phyloP scores from a whole-genome alignment of 2,113 vertebrate species.

The Raphicerus campestris region DNA sequence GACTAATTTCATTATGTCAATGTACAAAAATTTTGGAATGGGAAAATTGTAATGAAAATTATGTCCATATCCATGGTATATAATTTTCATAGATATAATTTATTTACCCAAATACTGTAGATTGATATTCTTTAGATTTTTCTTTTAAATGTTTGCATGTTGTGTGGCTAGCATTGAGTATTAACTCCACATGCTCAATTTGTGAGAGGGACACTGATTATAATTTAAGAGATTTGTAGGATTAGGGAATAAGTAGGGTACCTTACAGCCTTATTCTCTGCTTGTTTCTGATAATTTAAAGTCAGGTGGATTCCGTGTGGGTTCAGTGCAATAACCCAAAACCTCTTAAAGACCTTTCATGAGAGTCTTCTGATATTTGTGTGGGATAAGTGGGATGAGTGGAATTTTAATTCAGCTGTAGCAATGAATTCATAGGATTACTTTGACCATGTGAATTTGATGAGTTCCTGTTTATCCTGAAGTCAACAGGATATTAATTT shows the following conservation, averaged over 20 bases:
- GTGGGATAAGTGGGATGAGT: neutral
- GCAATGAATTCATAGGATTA: neutral
- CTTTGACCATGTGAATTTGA: neutral
- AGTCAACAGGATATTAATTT: neutral
- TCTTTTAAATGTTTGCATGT: neutral
- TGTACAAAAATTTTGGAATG: neutral
- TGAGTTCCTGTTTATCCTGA: neutral
- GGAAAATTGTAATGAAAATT: constrained; percentile 14
- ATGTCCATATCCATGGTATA: neutral
- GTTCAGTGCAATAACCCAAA: neutral
- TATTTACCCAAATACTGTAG: neutral
- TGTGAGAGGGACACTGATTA: neutral
- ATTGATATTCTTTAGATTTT: constrained; percentile 30
- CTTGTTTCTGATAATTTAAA: constrained; percentile 5
- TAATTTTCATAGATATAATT: constrained; percentile 8
- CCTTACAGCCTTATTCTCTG: neutral
- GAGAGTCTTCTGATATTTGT: neutral
- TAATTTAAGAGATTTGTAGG: neutral
- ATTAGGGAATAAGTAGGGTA: neutral
- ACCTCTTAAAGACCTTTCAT: neutral
- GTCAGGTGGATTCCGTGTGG: neutral
- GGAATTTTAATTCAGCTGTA: neutral
- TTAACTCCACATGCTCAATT: neutral
- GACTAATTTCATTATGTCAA: neutral
- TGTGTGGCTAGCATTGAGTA: neutral